Conservation (phyloP, 2,888 invertebrate genomes). For the Neoscelio sp. region DNA sequence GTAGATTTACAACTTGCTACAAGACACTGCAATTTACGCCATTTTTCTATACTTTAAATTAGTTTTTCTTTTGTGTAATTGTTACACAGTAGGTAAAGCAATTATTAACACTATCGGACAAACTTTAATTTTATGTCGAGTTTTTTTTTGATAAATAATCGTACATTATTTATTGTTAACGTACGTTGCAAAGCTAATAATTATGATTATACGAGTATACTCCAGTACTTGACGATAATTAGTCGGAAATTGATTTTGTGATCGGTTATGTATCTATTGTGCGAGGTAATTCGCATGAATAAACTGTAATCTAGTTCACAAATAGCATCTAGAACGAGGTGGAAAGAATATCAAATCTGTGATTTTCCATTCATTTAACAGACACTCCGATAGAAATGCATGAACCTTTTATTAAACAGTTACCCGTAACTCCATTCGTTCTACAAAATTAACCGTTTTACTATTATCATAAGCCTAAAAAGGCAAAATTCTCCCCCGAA, state of each 20-base stretch:
- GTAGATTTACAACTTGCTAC: too few species aligned
- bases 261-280: constrained; percentile 39
- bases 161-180: background rate
- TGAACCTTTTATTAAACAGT: too few species aligned
- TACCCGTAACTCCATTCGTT: too few species aligned
- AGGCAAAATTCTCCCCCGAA: too few species aligned
- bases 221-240: constrained; percentile 7
- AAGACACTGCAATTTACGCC: too few species aligned
- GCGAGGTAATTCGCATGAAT: constrained; percentile 31
- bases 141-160: background rate
- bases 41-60: too few species aligned
- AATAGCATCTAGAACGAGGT: constrained; percentile 35
- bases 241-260: constrained; percentile 40
- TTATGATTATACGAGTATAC: constrained; percentile 1
- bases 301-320: constrained; percentile 35
- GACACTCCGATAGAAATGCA: background rate
- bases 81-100: too few species aligned
- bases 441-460: too few species aligned
- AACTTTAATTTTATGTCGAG: too few species aligned
- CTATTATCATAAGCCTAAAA: too few species aligned
- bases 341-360: constrained; percentile 33
- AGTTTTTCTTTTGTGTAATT: too few species aligned
- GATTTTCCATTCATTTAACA: constrained; percentile 37
- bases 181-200: background rate
- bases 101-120: too few species aligned